Percentiles rank a stretch among this genome's conserved stretches.
These are phyloP conservation scores for Drosophila erecta DNA, from an alignment of 1,140 invertebrate genomes.

Conservation along the genomic window DNA sequence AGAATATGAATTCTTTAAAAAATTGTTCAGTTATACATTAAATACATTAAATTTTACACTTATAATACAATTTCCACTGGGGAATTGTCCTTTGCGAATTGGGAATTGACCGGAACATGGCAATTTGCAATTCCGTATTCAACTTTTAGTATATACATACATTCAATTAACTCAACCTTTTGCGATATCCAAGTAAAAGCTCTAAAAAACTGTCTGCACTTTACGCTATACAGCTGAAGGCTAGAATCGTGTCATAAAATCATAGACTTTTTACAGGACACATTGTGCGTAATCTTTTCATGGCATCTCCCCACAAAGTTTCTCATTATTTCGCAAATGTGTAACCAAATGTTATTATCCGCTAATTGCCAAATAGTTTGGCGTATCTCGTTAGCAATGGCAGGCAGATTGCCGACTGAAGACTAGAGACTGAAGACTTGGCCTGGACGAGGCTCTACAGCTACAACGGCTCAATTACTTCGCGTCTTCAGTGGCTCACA, in stretches of 20 bases:
- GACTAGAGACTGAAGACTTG: constrained; percentile 6
- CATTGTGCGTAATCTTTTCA: constrained; percentile 1
- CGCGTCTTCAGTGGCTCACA: constrained; percentile 14
- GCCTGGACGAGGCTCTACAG: constrained; percentile 9
- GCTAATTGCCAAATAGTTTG: constrained; percentile 51
- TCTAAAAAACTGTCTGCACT: not conserved
- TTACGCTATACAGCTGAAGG: not conserved
- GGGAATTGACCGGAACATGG: not conserved
- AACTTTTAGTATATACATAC: too few relatives aligned
- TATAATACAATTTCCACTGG: not conserved
- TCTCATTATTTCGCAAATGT: constrained; percentile 27
- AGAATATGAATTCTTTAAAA: not conserved
- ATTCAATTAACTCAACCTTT: too few relatives aligned
- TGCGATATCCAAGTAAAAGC: not conserved
- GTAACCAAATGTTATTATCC: constrained; percentile 43
- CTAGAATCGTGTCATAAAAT: not conserved
- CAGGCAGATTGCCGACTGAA: constrained; percentile 30
- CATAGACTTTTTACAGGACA: not conserved
- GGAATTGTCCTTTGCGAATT: not conserved
- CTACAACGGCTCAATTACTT: constrained; percentile 43
- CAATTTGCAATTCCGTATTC: not conserved
- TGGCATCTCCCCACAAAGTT: constrained; percentile 6
- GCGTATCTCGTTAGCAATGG: constrained; percentile 42
- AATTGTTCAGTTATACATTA: not conserved
- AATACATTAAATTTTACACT: too few relatives aligned